phyloP scores from a whole-genome alignment of 2,888 invertebrate species.

The Atethmia centrago region DNA sequence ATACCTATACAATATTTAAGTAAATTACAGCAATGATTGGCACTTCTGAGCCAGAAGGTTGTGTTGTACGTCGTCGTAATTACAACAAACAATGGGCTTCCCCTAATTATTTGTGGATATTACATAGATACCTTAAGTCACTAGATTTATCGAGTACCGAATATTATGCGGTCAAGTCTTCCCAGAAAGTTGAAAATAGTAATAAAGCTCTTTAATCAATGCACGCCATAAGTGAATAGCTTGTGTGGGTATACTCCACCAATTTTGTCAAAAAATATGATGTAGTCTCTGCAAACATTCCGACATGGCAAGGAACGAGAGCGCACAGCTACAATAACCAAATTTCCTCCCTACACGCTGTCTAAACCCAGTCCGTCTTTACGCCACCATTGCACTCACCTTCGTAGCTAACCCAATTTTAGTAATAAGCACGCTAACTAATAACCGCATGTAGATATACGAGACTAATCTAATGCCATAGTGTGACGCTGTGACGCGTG shows the following conservation, averaged over 20 bases:
- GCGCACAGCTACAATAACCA: no score
- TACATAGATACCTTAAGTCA: no score
- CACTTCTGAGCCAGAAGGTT: neutral
- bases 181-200: no score
- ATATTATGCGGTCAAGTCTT: no score
- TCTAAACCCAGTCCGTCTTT: neutral
- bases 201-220: no score
- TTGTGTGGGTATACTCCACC: neutral
- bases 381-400: constrained; percentile 41
- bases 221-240: no score
- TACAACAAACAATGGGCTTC: no score
- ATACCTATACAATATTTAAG: neutral
- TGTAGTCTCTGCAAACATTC: neutral
- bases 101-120: no score
- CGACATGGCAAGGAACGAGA: no score
- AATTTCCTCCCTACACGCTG: neutral
- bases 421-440: constrained; percentile 49
- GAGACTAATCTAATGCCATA: constrained; percentile 60
- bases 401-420: constrained; percentile 52
- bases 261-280: no score
- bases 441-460: constrained; percentile 42
- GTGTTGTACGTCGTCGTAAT: no score
- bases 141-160: no score
- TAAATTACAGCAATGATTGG: neutral
- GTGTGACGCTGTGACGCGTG: constrained; percentile 57